Base-by-base conservation (phyloP, 2,888 invertebrate genomes). In the Ditylenchus weischeri region DNA sequence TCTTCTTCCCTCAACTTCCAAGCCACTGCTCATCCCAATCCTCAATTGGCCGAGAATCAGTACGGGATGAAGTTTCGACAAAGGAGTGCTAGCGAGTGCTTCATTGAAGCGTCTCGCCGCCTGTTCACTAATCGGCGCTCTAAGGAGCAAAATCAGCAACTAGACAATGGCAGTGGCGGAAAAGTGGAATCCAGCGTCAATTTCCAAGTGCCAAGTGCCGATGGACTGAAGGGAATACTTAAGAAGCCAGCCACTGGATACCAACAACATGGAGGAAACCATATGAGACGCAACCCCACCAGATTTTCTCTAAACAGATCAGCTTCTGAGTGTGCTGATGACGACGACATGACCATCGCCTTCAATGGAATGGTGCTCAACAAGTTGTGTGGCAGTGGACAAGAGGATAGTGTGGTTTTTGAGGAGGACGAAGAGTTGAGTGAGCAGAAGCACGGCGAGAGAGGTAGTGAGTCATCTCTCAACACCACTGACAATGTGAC, bases 291-390 rank as follows among this genome's bases (percentile, higher is more conserved):
- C 19, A 59, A 21, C 36, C 19, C 35, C 13, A 38, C 36, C 35
- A 21, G 59, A 35, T 59, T 59, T 59, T 19, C 36, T 10, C 10
- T 59, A 23, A 11, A 21, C 6, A 21, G 59, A 36, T 59, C 59
- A 2, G 23, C 35, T 11, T 35, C 29, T 23, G 59, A 59, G 36
- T 36, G 59, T 8, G n/a, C 23, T 13, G 59, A 59, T 38, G 59
- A 21, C 13, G 59, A 38, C 35, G 59, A 23, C 11, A 35, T 38
- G 59, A 36, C 43, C 15, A 8, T 35, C 2, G 59, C 59, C n/a
- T 38, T 59, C 35, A 59, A 59, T 19, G 59, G 43, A 4, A 59
- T 59, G 59, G 59, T 36, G 23, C 59, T 59, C 21, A 59, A 38
- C 59, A 19, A 38, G 15, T n/a, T 35, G 23, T 35, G 59, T 23